These are phyloP conservation scores for Rhynchophorus ferrugineus DNA, from an alignment of 1,140 invertebrate genomes.

Conservation along the genomic window DNA sequence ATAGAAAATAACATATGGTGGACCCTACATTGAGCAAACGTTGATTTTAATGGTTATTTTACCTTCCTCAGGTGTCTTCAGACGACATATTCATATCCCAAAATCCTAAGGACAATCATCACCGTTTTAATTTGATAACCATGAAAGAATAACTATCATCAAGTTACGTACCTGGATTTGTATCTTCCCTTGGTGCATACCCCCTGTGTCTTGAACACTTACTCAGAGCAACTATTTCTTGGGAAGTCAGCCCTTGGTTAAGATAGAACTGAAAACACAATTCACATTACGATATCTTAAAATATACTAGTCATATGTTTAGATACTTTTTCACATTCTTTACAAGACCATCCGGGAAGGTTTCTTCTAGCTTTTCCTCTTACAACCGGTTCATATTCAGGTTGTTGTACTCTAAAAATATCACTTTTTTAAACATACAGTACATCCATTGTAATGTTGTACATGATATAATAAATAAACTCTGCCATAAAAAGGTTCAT, in stretches of 20 bases:
- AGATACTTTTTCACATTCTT: slow-evolving; percentile 13
- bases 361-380: slow-evolving; percentile 11
- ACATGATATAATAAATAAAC: no score
- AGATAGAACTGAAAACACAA: slow-evolving; percentile 8
- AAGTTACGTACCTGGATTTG: slow-evolving; percentile 12
- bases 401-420: background rate
- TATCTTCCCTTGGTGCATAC: slow-evolving; percentile 13
- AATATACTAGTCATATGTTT: background rate
- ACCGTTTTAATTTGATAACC: no score
- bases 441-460: no score
- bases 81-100: no score
- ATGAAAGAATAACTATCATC: no score
- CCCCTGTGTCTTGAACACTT: slow-evolving; percentile 17
- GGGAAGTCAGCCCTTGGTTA: slow-evolving; percentile 5
- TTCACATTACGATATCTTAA: background rate
- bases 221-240: slow-evolving; percentile 8
- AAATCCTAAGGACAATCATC: no score
- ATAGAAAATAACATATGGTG: no score
- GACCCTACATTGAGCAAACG: no score
- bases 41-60: no score
- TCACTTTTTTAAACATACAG: no score
- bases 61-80: no score
- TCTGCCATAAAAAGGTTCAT: no score
- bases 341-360: slow-evolving; percentile 15
- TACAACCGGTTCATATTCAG: slow-evolving; percentile 7